Conservation (phyloP, 2,888 invertebrate species). For the Ochropleura leucogaster region DNA sequence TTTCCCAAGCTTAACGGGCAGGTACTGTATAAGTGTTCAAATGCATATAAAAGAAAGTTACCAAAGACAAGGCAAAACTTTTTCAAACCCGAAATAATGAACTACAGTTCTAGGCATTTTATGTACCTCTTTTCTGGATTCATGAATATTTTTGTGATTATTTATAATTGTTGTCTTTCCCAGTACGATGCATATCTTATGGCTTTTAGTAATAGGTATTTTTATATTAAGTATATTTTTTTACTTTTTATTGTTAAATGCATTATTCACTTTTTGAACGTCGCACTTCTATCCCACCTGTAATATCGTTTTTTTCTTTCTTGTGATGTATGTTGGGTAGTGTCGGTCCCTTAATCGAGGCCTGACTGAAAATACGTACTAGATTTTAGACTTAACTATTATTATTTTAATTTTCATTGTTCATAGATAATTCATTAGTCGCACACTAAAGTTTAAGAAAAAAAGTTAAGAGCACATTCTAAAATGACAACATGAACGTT, state of each 20-base stretch:
- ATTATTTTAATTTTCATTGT: constrained; percentile 1
- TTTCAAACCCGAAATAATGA: constrained; percentile 16
- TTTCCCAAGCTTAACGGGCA: background rate
- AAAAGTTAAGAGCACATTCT: background rate
- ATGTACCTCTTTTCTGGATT: constrained; percentile 63
- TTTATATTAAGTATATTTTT: constrained; percentile 58
- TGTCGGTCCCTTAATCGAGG: constrained; percentile 23
- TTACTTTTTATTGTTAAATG: constrained; percentile 50
- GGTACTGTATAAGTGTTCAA: background rate
- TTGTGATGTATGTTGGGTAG: background rate
- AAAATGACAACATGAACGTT: background rate
- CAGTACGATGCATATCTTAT: constrained; percentile 68
- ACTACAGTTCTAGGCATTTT: background rate
- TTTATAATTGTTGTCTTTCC: constrained; percentile 78
- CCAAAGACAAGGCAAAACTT: constrained; percentile 32
- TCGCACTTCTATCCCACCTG: constrained; percentile 47
- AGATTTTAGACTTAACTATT: constrained; percentile 27
- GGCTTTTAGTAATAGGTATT: constrained; percentile 68
- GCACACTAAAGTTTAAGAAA: background rate
- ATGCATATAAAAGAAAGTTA: constrained; percentile 12
- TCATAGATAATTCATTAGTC: background rate
- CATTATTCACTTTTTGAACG: constrained; percentile 64
- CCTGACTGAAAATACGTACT: constrained; percentile 51
- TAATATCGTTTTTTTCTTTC: constrained; percentile 9
- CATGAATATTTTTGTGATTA: constrained; percentile 70